phyloP scores from a whole-genome alignment of 2,888 invertebrate species.

The Isoperla grammatica region DNA sequence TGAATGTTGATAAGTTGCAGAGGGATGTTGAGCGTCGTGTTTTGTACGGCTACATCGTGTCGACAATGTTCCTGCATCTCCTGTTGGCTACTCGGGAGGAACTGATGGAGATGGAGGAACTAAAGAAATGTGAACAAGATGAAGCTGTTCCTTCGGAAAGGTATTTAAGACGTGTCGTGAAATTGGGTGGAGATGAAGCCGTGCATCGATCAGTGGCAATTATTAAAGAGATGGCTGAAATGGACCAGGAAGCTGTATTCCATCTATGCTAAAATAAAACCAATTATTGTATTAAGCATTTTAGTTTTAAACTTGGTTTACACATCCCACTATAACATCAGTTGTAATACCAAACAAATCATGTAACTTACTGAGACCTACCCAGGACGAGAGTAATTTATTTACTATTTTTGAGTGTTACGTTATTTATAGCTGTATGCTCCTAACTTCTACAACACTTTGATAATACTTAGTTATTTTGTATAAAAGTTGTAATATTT shows the following conservation, averaged over 20 bases:
- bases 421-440: too few species aligned
- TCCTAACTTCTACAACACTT: too few species aligned
- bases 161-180: background rate
- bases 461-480: too few species aligned
- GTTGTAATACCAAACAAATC: too few species aligned
- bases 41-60: conserved; percentile 1
- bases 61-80: conserved; percentile 1
- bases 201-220: background rate
- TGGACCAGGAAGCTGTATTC: background rate
- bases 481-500: too few species aligned
- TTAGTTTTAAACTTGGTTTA: too few species aligned
- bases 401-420: too few species aligned
- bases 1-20: background rate
- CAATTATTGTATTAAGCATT: too few species aligned
- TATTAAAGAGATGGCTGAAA: conserved; percentile 2
- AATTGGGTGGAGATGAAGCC: conserved; percentile 4
- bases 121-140: background rate
- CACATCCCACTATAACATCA: too few species aligned
- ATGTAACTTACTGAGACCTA: too few species aligned
- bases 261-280: too few species aligned
- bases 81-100: conserved; percentile 7
- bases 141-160: background rate
- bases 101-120: background rate
- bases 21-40: conserved; percentile 10
- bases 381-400: too few species aligned